These are phyloP conservation scores for Latrodectus elegans DNA, from an alignment of 2,888 invertebrate species.

Conservation along the genomic window DNA sequence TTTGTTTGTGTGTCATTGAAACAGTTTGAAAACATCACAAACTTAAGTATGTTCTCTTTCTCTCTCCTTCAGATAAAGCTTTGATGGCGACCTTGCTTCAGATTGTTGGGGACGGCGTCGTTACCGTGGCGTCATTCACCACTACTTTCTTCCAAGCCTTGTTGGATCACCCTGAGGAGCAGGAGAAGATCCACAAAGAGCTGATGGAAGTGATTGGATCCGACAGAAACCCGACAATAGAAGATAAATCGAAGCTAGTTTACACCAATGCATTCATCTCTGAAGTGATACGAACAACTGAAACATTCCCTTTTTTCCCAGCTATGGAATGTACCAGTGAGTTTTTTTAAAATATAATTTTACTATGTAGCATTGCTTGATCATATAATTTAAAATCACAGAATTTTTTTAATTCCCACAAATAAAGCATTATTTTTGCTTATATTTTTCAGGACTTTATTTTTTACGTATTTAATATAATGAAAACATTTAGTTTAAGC, in stretches of 20 bases:
- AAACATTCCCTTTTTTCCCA: slow-evolving; percentile 91
- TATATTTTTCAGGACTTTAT: too few relatives aligned
- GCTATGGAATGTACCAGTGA: slow-evolving; percentile 78
- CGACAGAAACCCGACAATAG: slow-evolving; percentile 74
- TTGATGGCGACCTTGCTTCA: not conserved
- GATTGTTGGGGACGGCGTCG: not conserved
- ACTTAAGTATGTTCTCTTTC: too few relatives aligned
- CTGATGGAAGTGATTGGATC: slow-evolving; percentile 74
- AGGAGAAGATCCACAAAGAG: slow-evolving; percentile 82
- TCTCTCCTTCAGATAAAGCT: not conserved
- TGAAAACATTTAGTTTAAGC: too few relatives aligned
- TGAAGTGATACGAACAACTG: slow-evolving; percentile 85
- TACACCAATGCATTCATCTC: slow-evolving; percentile 87
- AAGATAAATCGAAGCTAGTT: slow-evolving; percentile 82
- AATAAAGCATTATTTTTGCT: too few relatives aligned
- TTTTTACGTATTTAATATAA: too few relatives aligned
- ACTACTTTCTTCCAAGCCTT: not conserved
- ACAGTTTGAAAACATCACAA: too few relatives aligned
- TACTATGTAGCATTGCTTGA: too few relatives aligned
- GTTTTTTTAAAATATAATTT: not conserved
- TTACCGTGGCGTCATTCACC: not conserved
- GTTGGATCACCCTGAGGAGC: slow-evolving; percentile 78
- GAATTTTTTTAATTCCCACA: too few relatives aligned
- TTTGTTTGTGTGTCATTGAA: too few relatives aligned
- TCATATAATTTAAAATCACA: too few relatives aligned